phyloP scores from a whole-genome alignment of 2,888 invertebrate species.

The Emesis russula region DNA sequence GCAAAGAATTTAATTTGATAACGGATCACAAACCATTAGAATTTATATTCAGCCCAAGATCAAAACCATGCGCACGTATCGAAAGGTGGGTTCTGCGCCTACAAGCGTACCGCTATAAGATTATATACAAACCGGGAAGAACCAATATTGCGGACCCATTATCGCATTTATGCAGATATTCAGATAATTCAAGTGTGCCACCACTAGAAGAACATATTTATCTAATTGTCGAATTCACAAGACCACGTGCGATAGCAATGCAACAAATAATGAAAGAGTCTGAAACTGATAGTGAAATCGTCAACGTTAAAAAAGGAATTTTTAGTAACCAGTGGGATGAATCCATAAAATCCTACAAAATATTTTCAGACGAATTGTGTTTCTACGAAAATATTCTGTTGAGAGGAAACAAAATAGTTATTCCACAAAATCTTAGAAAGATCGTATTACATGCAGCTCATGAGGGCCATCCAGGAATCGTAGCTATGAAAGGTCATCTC shows the following conservation, averaged over 20 bases:
- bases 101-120: slow-evolving; percentile 72
- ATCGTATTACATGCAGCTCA: slow-evolving; percentile 80
- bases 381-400: slow-evolving; percentile 64
- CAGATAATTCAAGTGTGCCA: too few species aligned
- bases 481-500: slow-evolving; percentile 76
- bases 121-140: slow-evolving; percentile 33
- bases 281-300: too few species aligned
- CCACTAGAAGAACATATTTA: too few species aligned
- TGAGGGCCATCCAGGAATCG: slow-evolving; percentile 79
- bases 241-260: slow-evolving; percentile 34
- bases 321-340: slow-evolving; percentile 61
- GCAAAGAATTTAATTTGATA: slow-evolving; percentile 87
- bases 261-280: too few species aligned
- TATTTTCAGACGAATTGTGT: slow-evolving; percentile 60
- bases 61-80: slow-evolving; percentile 89
- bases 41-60: slow-evolving; percentile 87
- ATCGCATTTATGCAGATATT: not conserved
- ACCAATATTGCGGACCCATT: not conserved
- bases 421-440: slow-evolving; percentile 61
- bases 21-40: slow-evolving; percentile 91
- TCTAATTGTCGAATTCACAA: too few species aligned
- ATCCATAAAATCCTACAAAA: slow-evolving; percentile 45
- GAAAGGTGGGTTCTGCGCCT: slow-evolving; percentile 85
- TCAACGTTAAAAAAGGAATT: slow-evolving; percentile 37
- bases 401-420: slow-evolving; percentile 73